phyloP scores from a whole-genome alignment of 2,797 vertebrate genomes.

The Columba guinea region DNA sequence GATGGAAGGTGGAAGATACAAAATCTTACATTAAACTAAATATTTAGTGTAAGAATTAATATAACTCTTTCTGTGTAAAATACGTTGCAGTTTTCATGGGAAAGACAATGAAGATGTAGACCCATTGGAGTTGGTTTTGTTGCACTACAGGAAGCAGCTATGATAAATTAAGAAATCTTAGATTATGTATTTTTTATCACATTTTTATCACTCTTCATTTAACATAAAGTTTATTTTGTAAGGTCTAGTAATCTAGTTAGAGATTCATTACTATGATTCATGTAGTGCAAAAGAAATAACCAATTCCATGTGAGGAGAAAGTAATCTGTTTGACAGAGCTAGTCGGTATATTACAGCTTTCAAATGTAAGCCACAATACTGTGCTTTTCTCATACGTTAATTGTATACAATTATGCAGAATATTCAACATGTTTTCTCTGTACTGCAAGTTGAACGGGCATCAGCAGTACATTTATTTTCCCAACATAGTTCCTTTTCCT shows the following conservation, averaged over 20 bases:
- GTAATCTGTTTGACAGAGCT: background rate
- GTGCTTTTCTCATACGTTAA: background rate
- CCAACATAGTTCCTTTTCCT: constrained; percentile 11
- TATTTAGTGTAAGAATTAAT: background rate
- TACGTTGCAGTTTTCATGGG: background rate
- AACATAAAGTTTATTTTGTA: constrained; percentile 19
- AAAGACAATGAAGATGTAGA: background rate
- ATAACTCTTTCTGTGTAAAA: background rate
- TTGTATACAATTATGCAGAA: background rate
- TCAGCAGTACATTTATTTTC: constrained; percentile 29
- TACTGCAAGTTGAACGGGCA: background rate
- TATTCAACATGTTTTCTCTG: constrained; percentile 22
- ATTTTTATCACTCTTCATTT: background rate
- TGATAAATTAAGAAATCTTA: background rate
- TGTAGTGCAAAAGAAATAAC: background rate
- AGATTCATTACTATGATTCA: background rate
- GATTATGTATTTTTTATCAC: background rate
- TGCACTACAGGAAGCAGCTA: background rate
- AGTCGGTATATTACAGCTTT: background rate
- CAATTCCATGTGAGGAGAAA: background rate
- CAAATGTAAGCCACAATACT: background rate
- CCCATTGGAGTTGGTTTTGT: background rate
- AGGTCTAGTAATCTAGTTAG: constrained; percentile 8
- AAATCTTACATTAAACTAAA: background rate
- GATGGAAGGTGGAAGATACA: background rate